Base-by-base conservation (phyloP, 2,888 invertebrate species). In the Nowickia ferox region DNA sequence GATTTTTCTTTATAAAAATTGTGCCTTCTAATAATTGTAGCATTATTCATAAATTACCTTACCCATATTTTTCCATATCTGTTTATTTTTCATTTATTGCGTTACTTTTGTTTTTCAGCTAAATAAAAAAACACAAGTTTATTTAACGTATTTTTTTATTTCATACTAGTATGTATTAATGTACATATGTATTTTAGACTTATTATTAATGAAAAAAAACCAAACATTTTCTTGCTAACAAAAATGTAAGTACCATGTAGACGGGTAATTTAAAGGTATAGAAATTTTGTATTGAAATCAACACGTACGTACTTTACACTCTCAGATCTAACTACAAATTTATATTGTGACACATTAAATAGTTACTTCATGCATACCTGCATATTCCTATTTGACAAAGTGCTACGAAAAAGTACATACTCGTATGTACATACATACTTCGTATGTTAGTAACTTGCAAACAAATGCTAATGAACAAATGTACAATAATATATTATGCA, bases 401-500 rank as follows among this genome's bases (percentile, higher is more conserved):
- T 77, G 44, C 57, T 55, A 11, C 8, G 22, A 42, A 65, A 65
- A 53, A 30, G 1, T n/a, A n/a, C n/a, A n/a, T n/a, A n/a, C n/a
- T n/a, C n/a, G n/a, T n/a, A 30, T 0, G 6, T 30, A 30, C 30
- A 30, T 30, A 30, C 30, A 30, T 55, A 76, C 10, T 55, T 63
- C 11, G n/a, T 53, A 30, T 53, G 63, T 65, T 38, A 72, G 46
- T 46, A 72, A 44, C 72, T 72, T 66, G 57, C 65, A 48, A 80
- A 74, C 59, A 78, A 78, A 72, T 78, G 74, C 72, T 77, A 83
- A 78, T 74, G 72, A 83, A 66, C 65, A 82, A 82, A 76, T 69
- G 30, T 71, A 44, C 53, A 46, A 44, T 77, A 46, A 44, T 77
- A 55, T 77, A 77, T 53, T 83, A 72, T 78, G 48, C 59, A 66